Percentiles rank a stretch among this genome's conserved stretches.
These are phyloP conservation scores for Morbakka virulenta DNA, from an alignment of 30 jellyfish, hydroid and myxozoan genomes.

Conservation along the genomic window DNA sequence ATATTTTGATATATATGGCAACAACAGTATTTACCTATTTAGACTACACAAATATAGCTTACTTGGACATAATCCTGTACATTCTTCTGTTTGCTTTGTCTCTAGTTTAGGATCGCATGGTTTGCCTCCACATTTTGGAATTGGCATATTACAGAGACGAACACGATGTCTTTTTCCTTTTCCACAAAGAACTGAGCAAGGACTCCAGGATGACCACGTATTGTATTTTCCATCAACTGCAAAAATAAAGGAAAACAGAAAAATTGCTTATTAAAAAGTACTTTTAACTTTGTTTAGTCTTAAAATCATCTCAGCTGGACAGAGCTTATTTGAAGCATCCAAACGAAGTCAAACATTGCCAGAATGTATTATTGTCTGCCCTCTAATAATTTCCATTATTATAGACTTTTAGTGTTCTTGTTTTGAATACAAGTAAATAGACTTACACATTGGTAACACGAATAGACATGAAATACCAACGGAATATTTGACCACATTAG, in stretches of 20 bases:
- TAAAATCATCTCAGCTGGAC: too few species aligned
- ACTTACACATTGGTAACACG: too few species aligned
- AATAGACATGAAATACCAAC: too few species aligned
- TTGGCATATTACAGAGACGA: conserved; percentile 72
- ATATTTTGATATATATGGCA: too few species aligned
- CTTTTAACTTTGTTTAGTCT: too few species aligned
- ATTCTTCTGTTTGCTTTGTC: not conserved
- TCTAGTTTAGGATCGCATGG: conserved; percentile 32
- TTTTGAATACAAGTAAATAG: too few species aligned
- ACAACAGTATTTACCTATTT: too few species aligned
- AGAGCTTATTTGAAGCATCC: too few species aligned
- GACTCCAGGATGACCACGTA: conserved; percentile 82
- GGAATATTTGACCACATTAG: too few species aligned
- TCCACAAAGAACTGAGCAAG: conserved; percentile 77
- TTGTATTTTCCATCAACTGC: conserved; percentile 78
- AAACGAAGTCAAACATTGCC: too few species aligned
- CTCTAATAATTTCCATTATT: not conserved
- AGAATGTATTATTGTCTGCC: not conserved
- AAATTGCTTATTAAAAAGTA: too few species aligned
- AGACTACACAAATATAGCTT: not conserved
- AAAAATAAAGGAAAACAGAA: not conserved
- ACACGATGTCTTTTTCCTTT: conserved; percentile 47
- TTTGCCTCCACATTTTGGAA: conserved; percentile 89
- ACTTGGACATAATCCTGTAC: conserved; percentile 68
- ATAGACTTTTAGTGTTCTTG: not conserved